These are phyloP conservation scores for Leiothrix lutea DNA, from an alignment of 2,113 vertebrate species.

Conservation along the genomic window DNA sequence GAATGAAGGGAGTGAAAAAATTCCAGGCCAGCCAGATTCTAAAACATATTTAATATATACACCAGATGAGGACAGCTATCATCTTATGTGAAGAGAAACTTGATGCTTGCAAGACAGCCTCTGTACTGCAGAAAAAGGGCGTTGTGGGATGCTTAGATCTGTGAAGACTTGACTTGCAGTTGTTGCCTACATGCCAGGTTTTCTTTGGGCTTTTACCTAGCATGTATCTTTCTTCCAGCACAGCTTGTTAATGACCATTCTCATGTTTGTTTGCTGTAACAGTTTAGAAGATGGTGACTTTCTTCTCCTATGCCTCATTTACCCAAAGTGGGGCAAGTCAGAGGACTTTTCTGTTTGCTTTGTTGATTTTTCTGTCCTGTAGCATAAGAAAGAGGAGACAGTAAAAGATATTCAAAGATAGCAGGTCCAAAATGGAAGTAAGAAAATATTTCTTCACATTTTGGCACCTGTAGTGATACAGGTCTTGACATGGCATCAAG, in stretches of 20 bases:
- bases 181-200: neutral
- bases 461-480: accelerated
- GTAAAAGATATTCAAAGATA: neutral
- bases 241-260: neutral
- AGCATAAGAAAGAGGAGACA: neutral
- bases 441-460: neutral
- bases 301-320: neutral
- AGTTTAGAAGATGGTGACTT: neutral
- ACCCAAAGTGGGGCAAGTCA: neutral
- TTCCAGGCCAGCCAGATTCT: neutral
- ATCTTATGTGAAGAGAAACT: neutral
- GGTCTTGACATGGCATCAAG: neutral
- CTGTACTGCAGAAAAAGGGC: neutral
- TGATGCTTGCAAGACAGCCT: neutral
- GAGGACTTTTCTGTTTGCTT: neutral
- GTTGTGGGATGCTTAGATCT: neutral
- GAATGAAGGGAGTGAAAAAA: neutral
- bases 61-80: neutral
- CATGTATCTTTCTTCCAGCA: neutral
- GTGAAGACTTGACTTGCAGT: neutral
- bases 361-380: neutral
- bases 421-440: neutral
- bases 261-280: neutral
- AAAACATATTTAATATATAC: neutral
- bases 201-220: neutral